phyloP scores from a whole-genome alignment of 2,888 invertebrate species.

The Ectemnius lituratus region DNA sequence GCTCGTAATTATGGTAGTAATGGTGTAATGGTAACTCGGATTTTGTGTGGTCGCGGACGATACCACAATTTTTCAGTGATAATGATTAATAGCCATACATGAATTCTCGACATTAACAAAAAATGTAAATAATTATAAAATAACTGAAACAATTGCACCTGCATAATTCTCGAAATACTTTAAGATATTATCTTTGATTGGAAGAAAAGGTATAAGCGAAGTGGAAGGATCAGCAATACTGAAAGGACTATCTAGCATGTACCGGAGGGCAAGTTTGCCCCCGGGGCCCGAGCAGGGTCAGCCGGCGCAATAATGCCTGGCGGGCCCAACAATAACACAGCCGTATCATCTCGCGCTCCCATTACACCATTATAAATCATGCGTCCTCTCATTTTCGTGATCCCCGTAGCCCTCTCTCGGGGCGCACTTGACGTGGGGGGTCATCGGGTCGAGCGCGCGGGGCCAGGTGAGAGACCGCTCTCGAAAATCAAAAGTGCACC shows the following conservation, averaged over 20 bases:
- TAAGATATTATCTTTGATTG: too few relatives aligned
- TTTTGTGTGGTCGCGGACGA: too few relatives aligned
- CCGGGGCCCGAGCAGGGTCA: conserved; percentile 63
- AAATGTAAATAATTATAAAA: conserved; percentile 7
- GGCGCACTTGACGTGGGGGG: conserved; percentile 63
- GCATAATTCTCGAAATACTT: neutral
- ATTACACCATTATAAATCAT: conserved; percentile 75
- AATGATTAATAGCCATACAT: too few relatives aligned
- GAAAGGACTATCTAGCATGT: conserved; percentile 37
- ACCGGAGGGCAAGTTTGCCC: conserved; percentile 31
- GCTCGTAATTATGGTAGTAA: conserved; percentile 57
- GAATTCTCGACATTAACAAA: neutral
- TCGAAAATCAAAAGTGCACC: conserved; percentile 40
- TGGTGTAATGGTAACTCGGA: neutral
- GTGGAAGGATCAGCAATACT: conserved; percentile 1
- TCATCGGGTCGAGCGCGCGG: conserved; percentile 56
- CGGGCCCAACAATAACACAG: conserved; percentile 65
- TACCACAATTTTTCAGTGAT: too few relatives aligned
- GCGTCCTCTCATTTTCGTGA: conserved; percentile 66
- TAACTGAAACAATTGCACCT: neutral
- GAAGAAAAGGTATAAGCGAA: too few relatives aligned
- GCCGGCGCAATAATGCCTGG: conserved; percentile 64
- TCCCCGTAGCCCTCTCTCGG: conserved; percentile 37
- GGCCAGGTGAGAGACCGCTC: conserved; percentile 51
- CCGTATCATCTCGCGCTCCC: conserved; percentile 69